Evolutionary conservation across 1,140 invertebrate genomes (phyloP).

Genomic region (Dendroctonus valens): DNA sequence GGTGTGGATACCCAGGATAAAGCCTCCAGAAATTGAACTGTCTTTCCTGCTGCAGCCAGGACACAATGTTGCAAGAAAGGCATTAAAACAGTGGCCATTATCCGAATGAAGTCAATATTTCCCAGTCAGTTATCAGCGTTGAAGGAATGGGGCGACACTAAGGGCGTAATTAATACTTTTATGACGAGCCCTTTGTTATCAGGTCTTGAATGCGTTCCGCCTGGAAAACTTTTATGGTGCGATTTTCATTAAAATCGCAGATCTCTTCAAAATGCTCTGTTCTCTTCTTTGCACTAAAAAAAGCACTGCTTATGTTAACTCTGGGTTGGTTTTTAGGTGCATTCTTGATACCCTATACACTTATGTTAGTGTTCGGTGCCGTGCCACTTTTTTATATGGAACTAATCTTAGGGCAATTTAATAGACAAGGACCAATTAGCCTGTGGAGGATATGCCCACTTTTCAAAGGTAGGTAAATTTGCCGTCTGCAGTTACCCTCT

Average conservation of each 20-base stretch:
- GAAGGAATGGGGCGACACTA: too few species aligned
- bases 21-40: too few species aligned
- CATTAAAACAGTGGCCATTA: background rate
- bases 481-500: background rate
- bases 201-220: slow-evolving; percentile 9
- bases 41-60: background rate
- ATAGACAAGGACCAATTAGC: slow-evolving; percentile 77
- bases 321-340: slow-evolving; percentile 59
- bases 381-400: slow-evolving; percentile 90
- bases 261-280: background rate
- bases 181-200: slow-evolving; percentile 27
- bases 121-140: background rate
- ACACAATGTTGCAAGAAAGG: background rate
- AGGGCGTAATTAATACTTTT: slow-evolving; percentile 28
- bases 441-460: slow-evolving; percentile 72
- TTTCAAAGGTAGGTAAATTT: slow-evolving; percentile 83
- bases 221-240: slow-evolving; percentile 4
- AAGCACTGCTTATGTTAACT: too few species aligned
- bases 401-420: slow-evolving; percentile 82
- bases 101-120: background rate
- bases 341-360: slow-evolving; percentile 72
- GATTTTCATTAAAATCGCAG: background rate
- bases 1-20: too few species aligned
- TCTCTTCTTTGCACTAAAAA: too few species aligned
- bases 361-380: slow-evolving; percentile 76